These are phyloP conservation scores for Panonychus citri DNA, from an alignment of 1,140 invertebrate species.

Conservation along the genomic window DNA sequence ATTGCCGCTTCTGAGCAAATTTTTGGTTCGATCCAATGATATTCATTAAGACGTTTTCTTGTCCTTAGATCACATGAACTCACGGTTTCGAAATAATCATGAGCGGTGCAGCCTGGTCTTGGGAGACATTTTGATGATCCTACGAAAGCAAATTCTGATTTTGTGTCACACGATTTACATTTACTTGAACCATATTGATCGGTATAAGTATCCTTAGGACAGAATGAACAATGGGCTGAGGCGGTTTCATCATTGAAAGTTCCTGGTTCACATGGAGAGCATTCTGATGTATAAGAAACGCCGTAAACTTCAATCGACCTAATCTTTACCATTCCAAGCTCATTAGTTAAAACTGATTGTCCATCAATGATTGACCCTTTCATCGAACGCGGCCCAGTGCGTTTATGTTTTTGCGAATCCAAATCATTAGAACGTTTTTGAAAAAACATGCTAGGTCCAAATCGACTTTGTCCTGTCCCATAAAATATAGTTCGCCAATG, in stretches of 20 bases:
- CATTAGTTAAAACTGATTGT: background rate
- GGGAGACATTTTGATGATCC: constrained; percentile 26
- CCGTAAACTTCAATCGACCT: constrained; percentile 22
- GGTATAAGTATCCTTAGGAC: constrained; percentile 25
- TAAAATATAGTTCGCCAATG: constrained; percentile 1
- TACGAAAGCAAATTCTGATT: constrained; percentile 22
- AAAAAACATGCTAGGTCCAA: background rate
- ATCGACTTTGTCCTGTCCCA: background rate
- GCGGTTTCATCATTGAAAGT: constrained; percentile 26
- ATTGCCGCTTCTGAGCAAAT: constrained; percentile 25
- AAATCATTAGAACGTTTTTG: background rate
- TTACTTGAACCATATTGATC: constrained; percentile 22
- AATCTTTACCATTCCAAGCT: constrained; percentile 1
- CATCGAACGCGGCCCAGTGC: background rate
- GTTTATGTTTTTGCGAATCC: too few species aligned
- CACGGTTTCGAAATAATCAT: constrained; percentile 31
- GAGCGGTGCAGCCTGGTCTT: constrained; percentile 27
- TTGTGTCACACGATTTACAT: constrained; percentile 27
- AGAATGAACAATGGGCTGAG: constrained; percentile 26
- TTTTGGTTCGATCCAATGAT: constrained; percentile 31
- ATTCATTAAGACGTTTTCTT: constrained; percentile 24
- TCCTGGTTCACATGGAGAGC: constrained; percentile 31
- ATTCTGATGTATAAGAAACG: constrained; percentile 34
- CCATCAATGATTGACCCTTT: background rate
- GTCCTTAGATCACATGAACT: constrained; percentile 28